These are phyloP conservation scores for Calliopsis andreniformis DNA, from an alignment of 1,140 invertebrate species.

Conservation along the genomic window DNA sequence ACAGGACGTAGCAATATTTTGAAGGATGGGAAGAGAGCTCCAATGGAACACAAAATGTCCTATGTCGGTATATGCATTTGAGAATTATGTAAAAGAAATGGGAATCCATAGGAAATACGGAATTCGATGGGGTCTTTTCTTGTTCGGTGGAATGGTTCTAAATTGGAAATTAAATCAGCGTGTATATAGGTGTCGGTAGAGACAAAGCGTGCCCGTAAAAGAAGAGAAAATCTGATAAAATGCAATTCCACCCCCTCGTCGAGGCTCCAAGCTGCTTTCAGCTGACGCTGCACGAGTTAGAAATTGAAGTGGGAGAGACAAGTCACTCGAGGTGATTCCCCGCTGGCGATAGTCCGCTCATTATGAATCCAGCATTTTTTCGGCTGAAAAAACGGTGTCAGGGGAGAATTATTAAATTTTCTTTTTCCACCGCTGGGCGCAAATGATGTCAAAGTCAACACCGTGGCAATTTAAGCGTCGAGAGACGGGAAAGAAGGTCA, in stretches of 20 bases:
- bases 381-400: neutral
- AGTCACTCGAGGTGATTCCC: constrained; percentile 13
- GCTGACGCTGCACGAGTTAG: constrained; percentile 26
- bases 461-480: too few relatives aligned
- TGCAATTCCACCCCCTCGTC: constrained; percentile 1
- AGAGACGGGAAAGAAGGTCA: neutral
- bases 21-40: too few relatives aligned
- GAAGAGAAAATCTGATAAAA: constrained; percentile 26
- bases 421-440: neutral
- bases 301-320: constrained; percentile 16
- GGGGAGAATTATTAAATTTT: neutral
- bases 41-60: too few relatives aligned
- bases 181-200: too few relatives aligned
- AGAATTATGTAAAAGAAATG: too few relatives aligned
- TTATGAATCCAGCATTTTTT: neutral
- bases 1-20: too few relatives aligned
- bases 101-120: too few relatives aligned
- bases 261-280: constrained; percentile 20
- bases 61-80: too few relatives aligned
- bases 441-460: too few relatives aligned
- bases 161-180: too few relatives aligned
- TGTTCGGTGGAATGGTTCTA: too few relatives aligned
- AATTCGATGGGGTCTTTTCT: too few relatives aligned
- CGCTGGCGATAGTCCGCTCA: neutral
- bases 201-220: neutral